Evolutionary conservation across 2,113 vertebrate genomes (phyloP), one percentile per base, ranked within the genome.

Genomic region (Dinomys branickii): DNA sequence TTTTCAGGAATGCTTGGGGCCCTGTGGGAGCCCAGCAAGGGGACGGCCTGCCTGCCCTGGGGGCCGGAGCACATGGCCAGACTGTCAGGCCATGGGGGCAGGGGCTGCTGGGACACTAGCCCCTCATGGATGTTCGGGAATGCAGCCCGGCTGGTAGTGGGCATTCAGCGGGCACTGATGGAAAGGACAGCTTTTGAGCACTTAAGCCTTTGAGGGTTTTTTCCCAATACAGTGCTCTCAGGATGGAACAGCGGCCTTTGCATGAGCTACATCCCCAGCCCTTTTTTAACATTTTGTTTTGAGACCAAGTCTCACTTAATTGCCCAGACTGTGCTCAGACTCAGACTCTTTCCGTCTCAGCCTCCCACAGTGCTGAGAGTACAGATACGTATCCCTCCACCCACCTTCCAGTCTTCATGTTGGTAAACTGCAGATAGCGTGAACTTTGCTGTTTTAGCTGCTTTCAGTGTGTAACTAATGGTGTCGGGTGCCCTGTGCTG

Each of bases 1-100:
- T 96, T 97, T 94, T 96, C 77, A 96, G 97, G 93, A 97, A 94
- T 30, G 8, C 35, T 24, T 13, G 38, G 16, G 26, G 63, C n/a
- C 24, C 63, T 0, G 0, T n/a, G 12, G 0, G 96, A 90, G 94
- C 94, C 92, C 71, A 80, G 95, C 77, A 71, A 19, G 22, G 0
- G 3, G 94, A 87, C 0, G 0, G 84, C 3, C 56, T 3, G 1
- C 52, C 77, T 59, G 12, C 41, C 22, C 75, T n/a, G 38, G 41
- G 47, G 22, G 2, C 28, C 35, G 61, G 54, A 22, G 63, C 56
- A 28, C 3, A 0, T 5, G 5, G n/a, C 16, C 41, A 5, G 52
- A 30, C 14, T 28, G 1, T 19, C 33, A 78, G 3, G 52, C 14
- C 24, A 17, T 3, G 33, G 16, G 58, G 78, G 73, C 44, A 65